A percentile compares a stretch with the other conserved stretches of the same genome.
Evolutionary conservation across 2,797 vertebrate genomes (phyloP).

Genomic region (Sebastes goodei): DNA sequence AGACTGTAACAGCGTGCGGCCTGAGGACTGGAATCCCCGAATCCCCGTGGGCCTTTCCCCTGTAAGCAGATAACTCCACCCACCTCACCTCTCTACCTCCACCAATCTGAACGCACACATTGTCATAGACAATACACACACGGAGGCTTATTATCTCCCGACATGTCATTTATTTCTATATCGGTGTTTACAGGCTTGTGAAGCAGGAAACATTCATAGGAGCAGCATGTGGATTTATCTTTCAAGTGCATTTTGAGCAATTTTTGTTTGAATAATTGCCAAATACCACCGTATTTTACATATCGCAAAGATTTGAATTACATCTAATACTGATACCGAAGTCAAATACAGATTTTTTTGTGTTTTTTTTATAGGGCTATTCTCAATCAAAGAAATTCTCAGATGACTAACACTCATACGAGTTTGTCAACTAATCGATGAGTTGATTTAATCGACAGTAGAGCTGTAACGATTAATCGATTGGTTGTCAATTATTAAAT

Average conservation of each 20-base stretch:
- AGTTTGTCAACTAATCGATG: too few relatives aligned
- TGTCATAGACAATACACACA: neutral
- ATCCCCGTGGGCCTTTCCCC: constrained; percentile 88
- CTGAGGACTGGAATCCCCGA: constrained; percentile 87
- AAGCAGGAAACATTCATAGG: neutral
- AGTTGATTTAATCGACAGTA: too few relatives aligned
- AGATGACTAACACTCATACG: too few relatives aligned
- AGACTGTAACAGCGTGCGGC: constrained; percentile 84
- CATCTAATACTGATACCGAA: neutral
- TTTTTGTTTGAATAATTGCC: neutral
- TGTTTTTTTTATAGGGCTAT: too few relatives aligned
- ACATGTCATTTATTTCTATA: neutral
- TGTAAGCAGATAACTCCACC: constrained; percentile 75
- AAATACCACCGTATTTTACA: neutral
- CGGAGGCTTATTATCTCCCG: neutral
- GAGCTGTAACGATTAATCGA: too few relatives aligned
- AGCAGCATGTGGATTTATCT: constrained; percentile 3
- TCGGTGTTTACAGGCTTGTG: neutral
- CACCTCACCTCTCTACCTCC: constrained; percentile 30
- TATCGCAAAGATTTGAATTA: neutral
- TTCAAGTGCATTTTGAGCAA: neutral
- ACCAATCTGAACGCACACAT: constrained; percentile 15
- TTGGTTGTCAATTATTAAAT: too few relatives aligned
- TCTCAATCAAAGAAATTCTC: too few relatives aligned
- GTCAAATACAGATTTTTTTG: neutral